phyloP scores from a whole-genome alignment of 2,888 invertebrate genomes.

The Byasa hedistus region DNA sequence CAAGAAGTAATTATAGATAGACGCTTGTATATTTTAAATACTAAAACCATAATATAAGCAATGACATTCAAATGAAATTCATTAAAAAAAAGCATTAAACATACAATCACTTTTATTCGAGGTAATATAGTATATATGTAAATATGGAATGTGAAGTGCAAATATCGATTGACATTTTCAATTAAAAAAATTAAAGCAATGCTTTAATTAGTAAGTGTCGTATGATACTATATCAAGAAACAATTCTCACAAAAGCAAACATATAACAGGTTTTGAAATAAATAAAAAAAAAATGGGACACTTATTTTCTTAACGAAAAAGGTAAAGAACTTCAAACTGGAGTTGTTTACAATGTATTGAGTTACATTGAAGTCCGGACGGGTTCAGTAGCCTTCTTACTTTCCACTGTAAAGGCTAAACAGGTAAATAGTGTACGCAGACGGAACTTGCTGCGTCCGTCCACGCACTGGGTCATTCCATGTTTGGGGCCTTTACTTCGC shows the following conservation, averaged over 20 bases:
- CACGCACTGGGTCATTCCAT: constrained; percentile 66
- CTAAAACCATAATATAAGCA: too few relatives aligned
- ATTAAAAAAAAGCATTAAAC: too few relatives aligned
- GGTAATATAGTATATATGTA: too few relatives aligned
- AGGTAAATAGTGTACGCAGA: constrained; percentile 61
- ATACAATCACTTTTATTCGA: too few relatives aligned
- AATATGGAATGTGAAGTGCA: not conserved
- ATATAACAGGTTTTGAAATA: not conserved
- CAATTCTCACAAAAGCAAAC: not conserved
- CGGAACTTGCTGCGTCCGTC: constrained; percentile 69
- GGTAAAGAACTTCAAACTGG: constrained; percentile 25
- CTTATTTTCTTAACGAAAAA: constrained; percentile 23
- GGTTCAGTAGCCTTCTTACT: constrained; percentile 59
- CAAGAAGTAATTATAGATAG: too few relatives aligned
- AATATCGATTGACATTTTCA: not conserved
- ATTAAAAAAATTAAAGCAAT: not conserved
- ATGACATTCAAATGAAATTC: too few relatives aligned
- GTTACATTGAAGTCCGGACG: constrained; percentile 40
- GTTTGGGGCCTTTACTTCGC: constrained; percentile 58
- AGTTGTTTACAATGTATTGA: constrained; percentile 42
- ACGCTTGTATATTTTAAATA: too few relatives aligned
- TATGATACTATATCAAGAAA: not conserved
- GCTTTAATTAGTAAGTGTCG: not conserved
- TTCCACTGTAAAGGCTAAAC: constrained; percentile 62
- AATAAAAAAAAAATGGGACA: constrained; percentile 17